A percentile compares a stretch with the other conserved stretches of the same genome.
These are phyloP conservation scores for Stenopsyche tienmushanensis DNA, from an alignment of 1,140 invertebrate species.

Conservation along the genomic window DNA sequence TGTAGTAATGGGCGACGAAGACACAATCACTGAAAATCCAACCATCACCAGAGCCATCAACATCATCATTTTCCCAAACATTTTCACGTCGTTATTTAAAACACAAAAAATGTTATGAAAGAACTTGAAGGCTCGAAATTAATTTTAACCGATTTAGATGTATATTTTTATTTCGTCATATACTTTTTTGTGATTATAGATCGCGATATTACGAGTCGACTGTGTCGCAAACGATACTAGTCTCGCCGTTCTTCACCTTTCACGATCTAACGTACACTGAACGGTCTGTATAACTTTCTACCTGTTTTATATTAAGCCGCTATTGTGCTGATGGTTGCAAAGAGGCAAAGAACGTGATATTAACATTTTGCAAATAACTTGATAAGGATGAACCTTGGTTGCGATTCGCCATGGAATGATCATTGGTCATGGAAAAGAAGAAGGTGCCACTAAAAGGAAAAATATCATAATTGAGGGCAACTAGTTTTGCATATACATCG, in stretches of 20 bases:
- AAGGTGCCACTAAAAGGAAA: no score
- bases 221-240: not conserved
- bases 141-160: not conserved
- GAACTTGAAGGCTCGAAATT: not conserved
- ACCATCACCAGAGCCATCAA: conserved; percentile 20
- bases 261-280: conserved; percentile 31
- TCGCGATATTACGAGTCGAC: not conserved
- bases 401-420: no score
- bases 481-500: no score
- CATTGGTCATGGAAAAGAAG: no score
- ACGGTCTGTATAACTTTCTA: conserved; percentile 33
- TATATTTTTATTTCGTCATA: not conserved
- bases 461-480: no score
- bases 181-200: not conserved
- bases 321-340: conserved; percentile 9
- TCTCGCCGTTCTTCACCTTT: conserved; percentile 28
- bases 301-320: conserved; percentile 36
- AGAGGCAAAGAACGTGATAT: not conserved
- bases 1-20: conserved; percentile 17
- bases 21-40: conserved; percentile 25
- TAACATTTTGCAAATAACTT: not conserved
- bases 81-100: not conserved
- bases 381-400: no score
- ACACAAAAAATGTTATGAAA: not conserved
- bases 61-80: not conserved